These are phyloP conservation scores for Selene dorsalis DNA, from an alignment of 2,797 vertebrate species.

Conservation along the genomic window DNA sequence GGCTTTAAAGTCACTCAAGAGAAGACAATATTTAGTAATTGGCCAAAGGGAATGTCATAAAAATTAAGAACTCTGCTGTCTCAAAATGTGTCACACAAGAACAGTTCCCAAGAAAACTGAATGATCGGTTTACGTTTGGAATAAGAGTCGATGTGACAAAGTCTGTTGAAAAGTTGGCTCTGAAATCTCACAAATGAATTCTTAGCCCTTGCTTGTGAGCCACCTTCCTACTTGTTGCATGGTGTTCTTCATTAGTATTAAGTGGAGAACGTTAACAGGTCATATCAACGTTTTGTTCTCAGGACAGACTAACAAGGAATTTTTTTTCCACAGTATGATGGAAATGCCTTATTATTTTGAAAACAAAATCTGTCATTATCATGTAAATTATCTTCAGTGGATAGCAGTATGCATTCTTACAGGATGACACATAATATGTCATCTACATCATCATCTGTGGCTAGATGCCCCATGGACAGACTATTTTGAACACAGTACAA, in stretches of 20 bases:
- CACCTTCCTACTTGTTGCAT: neutral
- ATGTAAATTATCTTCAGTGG: neutral
- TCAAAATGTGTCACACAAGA: slow-evolving; percentile 15
- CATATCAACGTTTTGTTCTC: neutral
- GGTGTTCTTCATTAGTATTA: neutral
- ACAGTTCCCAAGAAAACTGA: neutral
- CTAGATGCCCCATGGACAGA: slow-evolving; percentile 13
- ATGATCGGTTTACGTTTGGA: neutral
- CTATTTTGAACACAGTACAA: neutral
- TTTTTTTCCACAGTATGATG: neutral
- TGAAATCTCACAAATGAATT: neutral
- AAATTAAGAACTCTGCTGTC: slow-evolving; percentile 29
- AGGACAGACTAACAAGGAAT: neutral
- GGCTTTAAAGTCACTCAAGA: slow-evolving; percentile 51
- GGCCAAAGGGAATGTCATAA: slow-evolving; percentile 47
- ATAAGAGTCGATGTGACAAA: neutral
- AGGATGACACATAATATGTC: neutral
- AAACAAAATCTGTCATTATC: neutral
- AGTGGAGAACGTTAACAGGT: neutral
- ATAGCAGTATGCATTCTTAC: neutral
- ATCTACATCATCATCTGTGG: neutral
- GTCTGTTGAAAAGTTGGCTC: neutral
- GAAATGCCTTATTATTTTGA: neutral
- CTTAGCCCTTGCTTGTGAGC: neutral
- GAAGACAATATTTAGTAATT: slow-evolving; percentile 56